Evolutionary conservation across 2,113 vertebrate species (phyloP).

Genomic region (Pao palembangensis): DNA sequence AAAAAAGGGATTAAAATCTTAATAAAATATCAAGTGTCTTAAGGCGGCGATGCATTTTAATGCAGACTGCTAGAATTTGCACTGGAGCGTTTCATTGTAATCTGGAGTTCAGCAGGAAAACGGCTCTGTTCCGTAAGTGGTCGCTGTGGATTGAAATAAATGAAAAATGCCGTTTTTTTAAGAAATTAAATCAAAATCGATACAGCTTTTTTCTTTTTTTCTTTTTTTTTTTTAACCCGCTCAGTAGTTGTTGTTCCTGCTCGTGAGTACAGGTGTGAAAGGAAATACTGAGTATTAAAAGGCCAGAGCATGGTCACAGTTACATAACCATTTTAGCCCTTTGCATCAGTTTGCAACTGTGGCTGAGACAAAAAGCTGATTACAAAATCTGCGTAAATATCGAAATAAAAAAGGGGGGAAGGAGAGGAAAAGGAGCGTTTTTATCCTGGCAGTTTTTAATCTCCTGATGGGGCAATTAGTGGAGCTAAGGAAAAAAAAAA

Average conservation of each 20-base stretch:
- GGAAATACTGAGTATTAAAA: constrained; percentile 15
- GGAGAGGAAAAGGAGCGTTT: constrained; percentile 36
- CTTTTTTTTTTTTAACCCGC: too few relatives aligned
- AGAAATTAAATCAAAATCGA: too few relatives aligned
- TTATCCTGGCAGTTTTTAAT: constrained; percentile 25
- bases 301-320: constrained; percentile 27
- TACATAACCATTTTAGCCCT: constrained; percentile 31
- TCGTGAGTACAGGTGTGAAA: background rate
- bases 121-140: too few relatives aligned
- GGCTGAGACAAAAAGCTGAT: background rate
- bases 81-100: too few relatives aligned
- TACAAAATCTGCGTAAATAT: constrained; percentile 16
- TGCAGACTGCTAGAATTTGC: too few relatives aligned
- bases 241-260: constrained; percentile 6
- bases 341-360: too few relatives aligned
- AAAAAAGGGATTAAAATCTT: too few relatives aligned
- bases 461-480: constrained; percentile 37
- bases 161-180: too few relatives aligned
- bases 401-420: constrained; percentile 20
- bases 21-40: too few relatives aligned
- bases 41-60: too few relatives aligned
- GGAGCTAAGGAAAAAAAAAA: constrained; percentile 50
- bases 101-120: background rate
- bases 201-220: too few relatives aligned
- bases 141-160: too few relatives aligned